A percentile compares a stretch with the other conserved stretches of the same genome.
phyloP scores from a whole-genome alignment of 2,113 vertebrate genomes.

The Phyllostomus discolor region DNA sequence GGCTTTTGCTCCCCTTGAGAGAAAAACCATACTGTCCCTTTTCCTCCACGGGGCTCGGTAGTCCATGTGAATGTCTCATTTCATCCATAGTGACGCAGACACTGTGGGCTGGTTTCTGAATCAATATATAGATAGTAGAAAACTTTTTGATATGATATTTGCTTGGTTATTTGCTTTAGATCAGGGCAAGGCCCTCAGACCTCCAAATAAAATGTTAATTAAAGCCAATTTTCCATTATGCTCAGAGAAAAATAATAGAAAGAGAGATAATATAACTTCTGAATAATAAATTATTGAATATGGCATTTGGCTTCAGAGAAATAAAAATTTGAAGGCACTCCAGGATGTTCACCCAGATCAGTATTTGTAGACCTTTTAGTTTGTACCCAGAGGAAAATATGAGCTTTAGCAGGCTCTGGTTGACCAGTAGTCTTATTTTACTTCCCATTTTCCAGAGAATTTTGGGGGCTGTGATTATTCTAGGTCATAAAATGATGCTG shows the following conservation, averaged over 20 bases:
- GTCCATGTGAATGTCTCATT: no score
- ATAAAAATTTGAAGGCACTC: background rate
- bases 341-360: background rate
- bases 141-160: background rate
- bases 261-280: background rate
- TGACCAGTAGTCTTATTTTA: background rate
- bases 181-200: background rate
- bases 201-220: background rate
- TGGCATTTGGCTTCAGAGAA: background rate
- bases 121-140: no score
- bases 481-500: background rate
- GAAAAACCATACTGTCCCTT: no score
- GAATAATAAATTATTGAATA: background rate
- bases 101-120: no score
- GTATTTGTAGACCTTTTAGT: background rate
- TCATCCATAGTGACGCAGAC: no score
- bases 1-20: no score
- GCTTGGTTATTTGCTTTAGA: constrained; percentile 10
- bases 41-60: no score
- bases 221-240: background rate
- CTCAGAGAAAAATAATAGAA: background rate
- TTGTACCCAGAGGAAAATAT: background rate
- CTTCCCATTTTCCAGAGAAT: background rate
- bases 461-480: background rate
- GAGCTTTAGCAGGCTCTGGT: background rate